phyloP scores from a whole-genome alignment of 2,888 invertebrate species.

The Leptopilina drosophilae region DNA sequence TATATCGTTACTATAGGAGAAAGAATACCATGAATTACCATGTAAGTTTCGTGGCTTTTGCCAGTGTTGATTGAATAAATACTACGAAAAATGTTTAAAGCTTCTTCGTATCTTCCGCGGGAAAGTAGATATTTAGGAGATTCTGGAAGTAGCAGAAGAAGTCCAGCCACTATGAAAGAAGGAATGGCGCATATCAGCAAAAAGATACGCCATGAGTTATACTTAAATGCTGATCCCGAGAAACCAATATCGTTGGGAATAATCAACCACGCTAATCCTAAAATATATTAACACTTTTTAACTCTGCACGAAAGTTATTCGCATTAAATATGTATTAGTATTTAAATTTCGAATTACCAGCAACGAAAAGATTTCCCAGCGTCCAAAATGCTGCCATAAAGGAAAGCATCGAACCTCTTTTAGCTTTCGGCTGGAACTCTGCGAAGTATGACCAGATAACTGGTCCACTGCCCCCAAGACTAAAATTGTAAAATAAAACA shows the following conservation, averaged over 20 bases:
- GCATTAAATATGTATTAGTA: no score
- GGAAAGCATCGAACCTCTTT: slow-evolving; percentile 94
- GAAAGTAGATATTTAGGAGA: slow-evolving; percentile 93
- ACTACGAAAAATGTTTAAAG: slow-evolving; percentile 87
- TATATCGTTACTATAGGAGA: not conserved
- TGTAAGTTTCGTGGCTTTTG: slow-evolving; percentile 85
- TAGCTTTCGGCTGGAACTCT: slow-evolving; percentile 94
- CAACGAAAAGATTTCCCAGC: slow-evolving; percentile 93
- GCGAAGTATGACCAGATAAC: slow-evolving; percentile 97
- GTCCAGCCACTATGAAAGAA: slow-evolving; percentile 90
- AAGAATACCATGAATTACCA: slow-evolving; percentile 78
- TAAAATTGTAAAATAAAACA: slow-evolving; percentile 71
- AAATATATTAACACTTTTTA: not conserved
- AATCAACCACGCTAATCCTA: slow-evolving; percentile 81
- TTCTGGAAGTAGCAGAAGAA: slow-evolving; percentile 91
- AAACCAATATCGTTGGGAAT: slow-evolving; percentile 83
- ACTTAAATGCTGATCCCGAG: slow-evolving; percentile 83
- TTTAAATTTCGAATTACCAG: slow-evolving; percentile 78
- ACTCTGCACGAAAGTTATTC: no score
- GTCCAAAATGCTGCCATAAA: slow-evolving; percentile 98
- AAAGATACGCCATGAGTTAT: slow-evolving; percentile 96
- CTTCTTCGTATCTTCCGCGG: slow-evolving; percentile 88
- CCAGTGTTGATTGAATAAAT: slow-evolving; percentile 91
- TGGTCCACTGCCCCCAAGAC: slow-evolving; percentile 92
- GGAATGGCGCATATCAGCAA: slow-evolving; percentile 92